Percentiles rank a stretch among this genome's conserved stretches.
Conservation (phyloP, 2,113 vertebrate species). For the Dasyornis broadbenti region DNA sequence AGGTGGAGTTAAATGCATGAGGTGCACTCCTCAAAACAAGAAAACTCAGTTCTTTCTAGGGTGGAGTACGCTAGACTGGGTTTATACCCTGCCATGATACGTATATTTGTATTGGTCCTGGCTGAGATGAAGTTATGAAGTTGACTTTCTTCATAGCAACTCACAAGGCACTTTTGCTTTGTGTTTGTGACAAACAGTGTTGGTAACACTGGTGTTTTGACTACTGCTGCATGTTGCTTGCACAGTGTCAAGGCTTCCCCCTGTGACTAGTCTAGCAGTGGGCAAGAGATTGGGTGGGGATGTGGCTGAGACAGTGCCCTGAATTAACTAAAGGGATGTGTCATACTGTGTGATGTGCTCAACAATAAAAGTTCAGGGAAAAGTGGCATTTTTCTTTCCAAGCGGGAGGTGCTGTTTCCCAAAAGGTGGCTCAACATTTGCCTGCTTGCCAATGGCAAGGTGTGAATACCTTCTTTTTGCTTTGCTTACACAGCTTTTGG, state of each 20-base stretch:
- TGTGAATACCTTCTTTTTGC: neutral
- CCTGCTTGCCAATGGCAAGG: neutral
- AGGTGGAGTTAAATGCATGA: neutral
- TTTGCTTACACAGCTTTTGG: neutral
- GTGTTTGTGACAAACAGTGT: neutral
- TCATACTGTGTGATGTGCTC: neutral
- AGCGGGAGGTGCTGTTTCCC: neutral
- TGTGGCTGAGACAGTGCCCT: neutral
- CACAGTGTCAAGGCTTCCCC: neutral
- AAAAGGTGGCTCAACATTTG: neutral
- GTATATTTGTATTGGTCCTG: neutral
- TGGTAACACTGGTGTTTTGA: neutral
- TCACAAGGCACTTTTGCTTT: neutral
- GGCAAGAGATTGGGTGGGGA: neutral
- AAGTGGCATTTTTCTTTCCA: neutral
- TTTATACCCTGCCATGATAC: neutral
- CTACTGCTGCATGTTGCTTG: neutral
- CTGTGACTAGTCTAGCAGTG: no score
- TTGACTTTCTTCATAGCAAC: neutral
- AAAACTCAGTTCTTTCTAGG: neutral
- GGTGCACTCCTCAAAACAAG: neutral
- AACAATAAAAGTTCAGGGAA: neutral
- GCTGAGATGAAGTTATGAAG: neutral
- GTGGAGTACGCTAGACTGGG: neutral
- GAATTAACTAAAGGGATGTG: neutral